Evolutionary conservation across 2,113 vertebrate species (phyloP), one percentile per base, ranked within the genome.

Genomic region (Cariama cristata): DNA sequence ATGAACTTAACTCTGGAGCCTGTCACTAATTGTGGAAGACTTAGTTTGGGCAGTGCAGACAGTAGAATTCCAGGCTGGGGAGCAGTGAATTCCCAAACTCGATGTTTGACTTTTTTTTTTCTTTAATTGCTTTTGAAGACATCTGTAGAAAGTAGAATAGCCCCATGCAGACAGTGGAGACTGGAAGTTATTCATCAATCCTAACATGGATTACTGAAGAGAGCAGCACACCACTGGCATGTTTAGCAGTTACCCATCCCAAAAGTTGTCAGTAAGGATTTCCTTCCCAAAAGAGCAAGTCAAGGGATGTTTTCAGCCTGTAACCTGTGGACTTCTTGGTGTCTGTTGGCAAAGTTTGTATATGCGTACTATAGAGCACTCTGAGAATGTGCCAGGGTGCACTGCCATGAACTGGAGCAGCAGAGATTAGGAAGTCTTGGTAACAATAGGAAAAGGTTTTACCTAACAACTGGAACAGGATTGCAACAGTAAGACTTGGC

Each of bases 181-280:
- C 30, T 74, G 38, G 22, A 74, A 45, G 22, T 77, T 90, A 35
- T 73, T 60, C 0, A 12, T 40, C 6, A 91, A 53, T 67, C 15
- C 24, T 66, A 13, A n/a, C 4, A 3, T 28, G 9, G 14, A 15
- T 33, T 79, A 19, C 8, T 35, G 5, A 2, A 22, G n/a, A 74
- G 38, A 79, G 6, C 4, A 4, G 11, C 13, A 32, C 30, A 90
- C 24, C 8, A 2, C 45, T 42, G 8, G 1, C 0, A 0, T 35
- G 9, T 75, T 55, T 55, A 38, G 13, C 26, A 88, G 16, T 67
- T 67, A 30, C 11, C 15, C 6, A n/a, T 79, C 33, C 2, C 12
- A 8, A 26, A 79, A 86, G 13, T 23, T 67, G 5, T 35, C 18
- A 72, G 38, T 47, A 68, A 62, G 44, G 22, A 23, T n/a, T 75